Base-by-base conservation (phyloP, 2,888 invertebrate genomes). In the Agrypnus murinus region DNA sequence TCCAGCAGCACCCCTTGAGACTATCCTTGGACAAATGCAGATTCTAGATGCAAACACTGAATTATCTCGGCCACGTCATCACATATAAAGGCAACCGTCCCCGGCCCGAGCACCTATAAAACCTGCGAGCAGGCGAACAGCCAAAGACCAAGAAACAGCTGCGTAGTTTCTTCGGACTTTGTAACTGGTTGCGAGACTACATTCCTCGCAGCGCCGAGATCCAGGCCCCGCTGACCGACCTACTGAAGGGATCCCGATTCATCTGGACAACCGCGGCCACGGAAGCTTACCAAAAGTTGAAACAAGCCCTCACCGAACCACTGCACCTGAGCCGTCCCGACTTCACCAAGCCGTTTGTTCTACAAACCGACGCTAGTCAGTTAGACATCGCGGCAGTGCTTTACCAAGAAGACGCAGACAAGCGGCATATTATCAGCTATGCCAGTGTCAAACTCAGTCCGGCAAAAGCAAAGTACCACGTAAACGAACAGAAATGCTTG, bases 401-500 rank as follows among this genome's bases (percentile, higher is more conserved):
- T 0, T 77, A 73, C 36, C 79, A 78, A 19, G 65, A 68, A 32
- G 38, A 19, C 14, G 50, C 55, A 25, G 59, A 1, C 19, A 63
- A 7, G 38, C 62, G 6, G 8, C 45, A 0, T 59, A 77, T 3
- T 69, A 78, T 3, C 50, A 73, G 2, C 3, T 36, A 77, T 72
- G 50, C 65, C 73, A 5, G 74, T 72, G 34, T 57, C 74, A 63
- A 60, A 34, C 73, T 77, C 7, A 70, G 43, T 2, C 25, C n/a
- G 0, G 14, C 66, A 0, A 73, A 77, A 34, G 15, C 32, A 12
- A 43, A 45, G 0, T 77, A 75, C 50, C 78, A 79, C 57, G 59
- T 68, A 2, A 80, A 78, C 58, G 77, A 79, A 45, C 75, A 75
- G 43, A 77, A 80, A 65, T 75, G 75, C 19, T 55, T 75, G 0